Base-by-base conservation (phyloP, 2,113 vertebrate genomes). In the Phocoena sinus region DNA sequence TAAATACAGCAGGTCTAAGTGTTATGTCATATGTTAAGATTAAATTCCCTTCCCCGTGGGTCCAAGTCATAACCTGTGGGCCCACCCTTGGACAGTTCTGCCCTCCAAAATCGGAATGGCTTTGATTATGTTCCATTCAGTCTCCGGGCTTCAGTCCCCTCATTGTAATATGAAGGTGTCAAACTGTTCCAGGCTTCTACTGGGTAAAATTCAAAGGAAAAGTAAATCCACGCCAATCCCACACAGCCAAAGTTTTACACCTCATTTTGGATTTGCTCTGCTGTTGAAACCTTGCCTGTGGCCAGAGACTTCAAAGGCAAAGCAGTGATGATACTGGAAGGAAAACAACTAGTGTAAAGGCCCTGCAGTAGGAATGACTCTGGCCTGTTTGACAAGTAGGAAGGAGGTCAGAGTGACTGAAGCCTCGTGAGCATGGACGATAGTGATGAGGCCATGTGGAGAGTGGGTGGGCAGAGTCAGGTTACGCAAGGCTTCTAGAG, bases 121-220 rank as follows among this genome's bases (percentile, higher is more conserved):
- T 85, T 73, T 92, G 38, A 81, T 82, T 83, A 62, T 93, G 31
- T 92, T 53, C 36, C 28, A 62, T 80, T 58, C 47, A 85, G 9
- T 94, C 58, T 94, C 53, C 81, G 26, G 62, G 23, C n/a, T 76
- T 83, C 36, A 5, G 23, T 83, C 23, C 47, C 14, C 9, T 70
- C 2, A 86, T 95, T 53, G 41, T 65, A n/a, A 87, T 53, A 36
- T 36, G 23, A 82, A 89, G 23, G 17, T 91, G 14, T 77, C 77
- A 56, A 41, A 28, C n/a, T 71, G 4, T 60, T 79, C 47, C 23
- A 33, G 50, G 23, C 33, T 83, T 89, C 28, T 91, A 4, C 12
- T 90, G 38, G 38, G 14, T 76, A 81, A 74, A 76, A 80, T 70
- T 41, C 26, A 70, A 81, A 47, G 60, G 31, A 62, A 68, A 91